Base-by-base conservation (phyloP, 1,140 invertebrate species). In the Cryptotermes secundus region DNA sequence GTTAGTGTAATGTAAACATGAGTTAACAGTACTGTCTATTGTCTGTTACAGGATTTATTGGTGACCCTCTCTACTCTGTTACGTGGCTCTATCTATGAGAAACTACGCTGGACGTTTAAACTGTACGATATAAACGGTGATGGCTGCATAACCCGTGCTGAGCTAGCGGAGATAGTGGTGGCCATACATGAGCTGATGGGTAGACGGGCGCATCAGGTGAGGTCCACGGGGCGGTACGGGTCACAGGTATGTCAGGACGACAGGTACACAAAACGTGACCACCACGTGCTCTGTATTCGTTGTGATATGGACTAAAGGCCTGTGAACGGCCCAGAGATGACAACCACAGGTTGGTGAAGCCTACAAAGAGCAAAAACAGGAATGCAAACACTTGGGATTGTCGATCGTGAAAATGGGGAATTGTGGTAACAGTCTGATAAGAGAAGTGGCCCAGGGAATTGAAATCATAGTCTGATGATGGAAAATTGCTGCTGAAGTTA, bases 61-160 rank as follows among this genome's bases (percentile, higher is more conserved):
- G 95, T 95, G 87, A 97, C 96, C 85, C 91, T 99, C 86, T 98
- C 97, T 84, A 94, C 98, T 89, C 90, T 98, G 85, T 96, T 96
- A 35, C 92, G 97, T 85, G 98, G 97, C 35, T 96, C 96, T 0
- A 90, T 97, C 86, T 96, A 98, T 88, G 97, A 99, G 89, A 97
- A 98, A 89, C 90, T 99, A 49, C 93, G 96, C 84, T 97, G 97
- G 97, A 97, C 97, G 10, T 99, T 99, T 90, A 96, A 95, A 79
- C 91, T 99, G 38, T 99, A 99, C 90, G 97, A 99, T 89, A 97
- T 98, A 86, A 98, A 99, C 89, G 96, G 97, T 53, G 97, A 99
- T 89, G 98, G 98, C 26, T 96, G 93, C 88, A 97, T 99, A 87
- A 98, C 97, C 79, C 94, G 95, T 87, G 96, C 98, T 85, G 97